A percentile compares a stretch with the other conserved stretches of the same genome.
Conservation (phyloP, 2,113 vertebrate genomes). For the Cromileptes altivelis region DNA sequence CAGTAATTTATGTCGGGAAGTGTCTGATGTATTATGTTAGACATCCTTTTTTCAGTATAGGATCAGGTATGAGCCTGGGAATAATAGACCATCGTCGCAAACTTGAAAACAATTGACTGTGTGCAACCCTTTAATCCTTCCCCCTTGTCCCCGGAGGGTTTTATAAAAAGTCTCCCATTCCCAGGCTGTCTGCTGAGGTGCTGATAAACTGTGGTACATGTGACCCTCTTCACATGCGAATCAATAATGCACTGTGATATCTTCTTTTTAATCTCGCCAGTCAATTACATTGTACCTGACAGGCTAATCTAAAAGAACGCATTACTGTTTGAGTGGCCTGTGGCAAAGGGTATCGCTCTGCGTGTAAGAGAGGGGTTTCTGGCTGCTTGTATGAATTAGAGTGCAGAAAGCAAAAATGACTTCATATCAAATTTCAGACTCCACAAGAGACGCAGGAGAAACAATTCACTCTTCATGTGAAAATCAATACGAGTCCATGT, state of each 20-base stretch:
- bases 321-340: slow-evolving; percentile 45
- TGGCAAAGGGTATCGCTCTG: slow-evolving; percentile 44
- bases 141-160: slow-evolving; percentile 38
- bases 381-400: slow-evolving; percentile 47
- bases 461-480: slow-evolving; percentile 58
- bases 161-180: slow-evolving; percentile 52
- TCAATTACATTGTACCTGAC: slow-evolving; percentile 75
- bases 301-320: slow-evolving; percentile 67
- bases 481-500: slow-evolving; percentile 60
- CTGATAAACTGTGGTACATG: slow-evolving; percentile 68
- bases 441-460: slow-evolving; percentile 16
- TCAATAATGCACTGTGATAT: slow-evolving; percentile 76
- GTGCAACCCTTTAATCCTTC: slow-evolving; percentile 50
- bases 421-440: slow-evolving; percentile 46
- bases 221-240: slow-evolving; percentile 68
- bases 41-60: background rate
- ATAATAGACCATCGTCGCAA: background rate
- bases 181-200: slow-evolving; percentile 34
- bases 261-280: slow-evolving; percentile 73
- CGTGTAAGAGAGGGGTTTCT: background rate
- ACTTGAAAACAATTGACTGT: slow-evolving; percentile 58
- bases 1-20: slow-evolving; percentile 27
- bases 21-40: slow-evolving; percentile 8
- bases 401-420: slow-evolving; percentile 27
- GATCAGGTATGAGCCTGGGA: slow-evolving; percentile 19